Base-by-base conservation (phyloP, 2,113 vertebrate genomes). In the Paracanthobrama guichenoti region DNA sequence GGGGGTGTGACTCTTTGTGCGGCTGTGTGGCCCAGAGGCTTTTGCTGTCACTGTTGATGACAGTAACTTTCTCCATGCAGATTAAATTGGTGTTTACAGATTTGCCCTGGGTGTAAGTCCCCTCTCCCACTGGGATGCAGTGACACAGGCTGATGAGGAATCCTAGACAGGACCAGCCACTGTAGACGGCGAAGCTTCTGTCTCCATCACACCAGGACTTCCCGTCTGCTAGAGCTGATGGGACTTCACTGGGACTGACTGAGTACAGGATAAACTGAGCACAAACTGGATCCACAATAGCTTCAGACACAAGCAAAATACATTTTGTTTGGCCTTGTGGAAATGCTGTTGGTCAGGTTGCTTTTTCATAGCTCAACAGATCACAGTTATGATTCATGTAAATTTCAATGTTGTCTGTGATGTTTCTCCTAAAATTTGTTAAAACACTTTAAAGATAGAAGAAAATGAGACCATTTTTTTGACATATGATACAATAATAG, bases 71-170 rank as follows among this genome's bases (percentile, higher is more conserved):
- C 93, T 93, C 93, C 93, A 96, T 97, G 95, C 95, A 97, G 96
- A 97, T 96, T 96, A 97, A 96, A 95, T 95, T 96, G 93, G 94
- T 97, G 95, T 97, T 97, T 97, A 96, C 96, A 96, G 95, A 96
- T 96, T 95, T 96, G 95, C 95, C 93, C 93, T 95, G 94, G 93
- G 94, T 96, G 93, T 94, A 92, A 92, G 92, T 94, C 18, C 74
- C 64, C 69, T 84, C 46, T 42, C 95, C 96, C 82, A 93, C 96
- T 96, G 95, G 93, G 95, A 95, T 94, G 92, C 93, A 93, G 91
- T 93, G 93, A 94, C 89, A 93, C 92, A 88, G 91, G 91, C 90
- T 95, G 95, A 95, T 95, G 94, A 95, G 89, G 93, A 95, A 93
- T 90, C 90, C 92, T 94, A 96, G 95, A 95, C 94, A 94, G 94